Evolutionary conservation across 2,888 invertebrate genomes (phyloP).

Genomic region (Napeogenes sylphis): DNA sequence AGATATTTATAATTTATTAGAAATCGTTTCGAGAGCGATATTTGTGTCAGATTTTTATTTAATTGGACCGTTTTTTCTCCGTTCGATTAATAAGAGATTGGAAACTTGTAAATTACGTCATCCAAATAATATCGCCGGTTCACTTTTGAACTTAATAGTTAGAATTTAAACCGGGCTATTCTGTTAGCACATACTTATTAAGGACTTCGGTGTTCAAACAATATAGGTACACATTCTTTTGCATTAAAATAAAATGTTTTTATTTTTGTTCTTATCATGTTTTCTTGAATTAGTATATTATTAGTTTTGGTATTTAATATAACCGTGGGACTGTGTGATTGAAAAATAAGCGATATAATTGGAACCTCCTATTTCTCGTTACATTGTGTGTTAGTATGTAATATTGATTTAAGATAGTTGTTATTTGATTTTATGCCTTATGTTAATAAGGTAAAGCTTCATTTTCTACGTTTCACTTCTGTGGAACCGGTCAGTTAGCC

Average conservation of each 20-base stretch:
- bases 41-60: slow-evolving; percentile 47
- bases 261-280: no score
- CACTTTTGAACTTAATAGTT: slow-evolving; percentile 8
- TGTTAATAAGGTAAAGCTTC: slow-evolving; percentile 40
- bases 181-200: no score
- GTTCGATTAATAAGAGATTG: slow-evolving; percentile 24
- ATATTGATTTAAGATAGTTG: slow-evolving; percentile 8
- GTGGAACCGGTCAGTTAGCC: slow-evolving; percentile 56
- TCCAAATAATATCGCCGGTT: slow-evolving; percentile 9
- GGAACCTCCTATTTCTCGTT: slow-evolving; percentile 24
- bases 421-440: slow-evolving; percentile 35
- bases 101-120: slow-evolving; percentile 23
- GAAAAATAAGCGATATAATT: slow-evolving; percentile 28
- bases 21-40: slow-evolving; percentile 39
- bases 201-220: background rate
- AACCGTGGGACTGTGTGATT: slow-evolving; percentile 28
- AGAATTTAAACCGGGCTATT: no score
- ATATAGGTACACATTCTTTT: background rate
- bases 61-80: slow-evolving; percentile 46
- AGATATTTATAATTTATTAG: slow-evolving; percentile 62
- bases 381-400: slow-evolving; percentile 16
- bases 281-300: no score
- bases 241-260: no score
- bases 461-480: slow-evolving; percentile 1
- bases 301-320: slow-evolving; percentile 1